A percentile compares a stretch with the other conserved stretches of the same genome.
Conservation (phyloP, 2,797 vertebrate species). For the Coreius guichenoti region DNA sequence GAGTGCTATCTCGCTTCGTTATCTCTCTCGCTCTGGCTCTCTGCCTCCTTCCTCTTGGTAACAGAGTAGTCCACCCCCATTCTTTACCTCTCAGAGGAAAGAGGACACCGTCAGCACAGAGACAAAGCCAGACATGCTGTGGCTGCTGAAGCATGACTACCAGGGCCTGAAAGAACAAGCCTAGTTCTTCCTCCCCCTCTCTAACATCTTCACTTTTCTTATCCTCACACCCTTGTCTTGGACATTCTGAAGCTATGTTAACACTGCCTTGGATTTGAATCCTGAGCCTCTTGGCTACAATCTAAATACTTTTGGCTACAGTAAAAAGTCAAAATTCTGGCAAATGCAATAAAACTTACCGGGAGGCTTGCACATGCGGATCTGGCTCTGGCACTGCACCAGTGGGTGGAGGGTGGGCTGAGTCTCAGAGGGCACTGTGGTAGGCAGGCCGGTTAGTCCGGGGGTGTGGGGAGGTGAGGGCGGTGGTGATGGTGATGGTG, state of each 20-base stretch:
- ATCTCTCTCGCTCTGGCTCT: slow-evolving; percentile 72
- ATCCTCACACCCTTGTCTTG: slow-evolving; percentile 10
- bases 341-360: slow-evolving; percentile 78
- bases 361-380: slow-evolving; percentile 90
- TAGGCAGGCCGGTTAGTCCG: slow-evolving; percentile 79
- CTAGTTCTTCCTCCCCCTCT: slow-evolving; percentile 53
- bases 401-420: slow-evolving; percentile 81
- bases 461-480: slow-evolving; percentile 75
- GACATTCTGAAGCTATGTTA: background rate
- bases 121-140: slow-evolving; percentile 70
- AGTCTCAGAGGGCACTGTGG: slow-evolving; percentile 81
- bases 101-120: slow-evolving; percentile 69
- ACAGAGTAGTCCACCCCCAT: slow-evolving; percentile 66
- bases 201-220: slow-evolving; percentile 38
- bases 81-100: slow-evolving; percentile 73
- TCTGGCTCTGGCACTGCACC: slow-evolving; percentile 92
- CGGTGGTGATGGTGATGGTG: slow-evolving; percentile 74
- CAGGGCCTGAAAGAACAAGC: slow-evolving; percentile 78
- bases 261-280: slow-evolving; percentile 5
- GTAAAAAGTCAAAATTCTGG: background rate
- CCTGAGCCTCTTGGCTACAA: background rate
- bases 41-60: slow-evolving; percentile 66
- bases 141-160: slow-evolving; percentile 63
- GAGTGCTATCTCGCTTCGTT: slow-evolving; percentile 75
- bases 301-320: background rate